phyloP scores from a whole-genome alignment of 2,113 vertebrate species.

The Megaleporinus macrocephalus region DNA sequence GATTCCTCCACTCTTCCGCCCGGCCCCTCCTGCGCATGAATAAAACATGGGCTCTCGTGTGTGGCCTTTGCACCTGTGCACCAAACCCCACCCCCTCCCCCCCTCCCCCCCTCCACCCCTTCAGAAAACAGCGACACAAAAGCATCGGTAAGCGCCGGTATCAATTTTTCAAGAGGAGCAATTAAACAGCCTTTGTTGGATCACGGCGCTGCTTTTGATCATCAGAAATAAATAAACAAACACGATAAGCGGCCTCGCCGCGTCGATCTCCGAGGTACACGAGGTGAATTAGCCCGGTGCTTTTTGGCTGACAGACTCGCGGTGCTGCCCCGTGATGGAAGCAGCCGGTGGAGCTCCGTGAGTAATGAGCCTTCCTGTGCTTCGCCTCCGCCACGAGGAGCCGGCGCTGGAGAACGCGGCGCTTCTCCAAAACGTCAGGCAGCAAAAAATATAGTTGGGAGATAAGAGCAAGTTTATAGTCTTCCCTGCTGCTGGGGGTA shows the following conservation, averaged over 20 bases:
- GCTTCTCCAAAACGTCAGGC: conserved; percentile 38
- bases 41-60: conserved; percentile 67
- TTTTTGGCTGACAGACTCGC: conserved; percentile 41
- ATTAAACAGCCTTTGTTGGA: conserved; percentile 71
- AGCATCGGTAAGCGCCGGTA: conserved; percentile 72
- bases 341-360: conserved; percentile 19
- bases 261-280: conserved; percentile 47
- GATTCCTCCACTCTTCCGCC: neutral
- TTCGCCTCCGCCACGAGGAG: conserved; percentile 21
- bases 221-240: conserved; percentile 66
- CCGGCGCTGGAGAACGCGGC: conserved; percentile 14
- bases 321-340: conserved; percentile 26
- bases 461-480: neutral
- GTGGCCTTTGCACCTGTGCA: conserved; percentile 71
- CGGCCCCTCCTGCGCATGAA: conserved; percentile 63
- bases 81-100: conserved; percentile 1
- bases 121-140: conserved; percentile 68
- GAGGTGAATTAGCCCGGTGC: conserved; percentile 34
- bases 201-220: conserved; percentile 66
- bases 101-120: too few relatives aligned
- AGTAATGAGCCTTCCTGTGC: conserved; percentile 38
- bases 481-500: neutral
- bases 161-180: conserved; percentile 75
- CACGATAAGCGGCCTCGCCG: conserved; percentile 24
- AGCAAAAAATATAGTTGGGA: conserved; percentile 37